Percentiles rank a stretch among this genome's conserved stretches.
Conservation (phyloP, 1,140 invertebrate genomes). For the Dendrolimus kikuchii region DNA sequence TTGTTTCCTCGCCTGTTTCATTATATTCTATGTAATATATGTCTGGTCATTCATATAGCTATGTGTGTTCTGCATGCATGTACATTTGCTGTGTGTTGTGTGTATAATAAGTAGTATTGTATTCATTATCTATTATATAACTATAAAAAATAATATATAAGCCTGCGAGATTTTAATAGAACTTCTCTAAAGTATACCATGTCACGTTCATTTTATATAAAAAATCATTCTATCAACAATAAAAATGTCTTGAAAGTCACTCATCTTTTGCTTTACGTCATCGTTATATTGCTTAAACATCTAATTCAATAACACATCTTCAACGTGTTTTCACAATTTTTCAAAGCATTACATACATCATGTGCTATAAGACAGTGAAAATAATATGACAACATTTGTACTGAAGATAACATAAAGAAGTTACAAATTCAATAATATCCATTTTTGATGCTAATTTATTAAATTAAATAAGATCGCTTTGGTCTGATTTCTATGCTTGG, state of each 20-base stretch:
- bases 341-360: too few relatives aligned
- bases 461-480: conserved; percentile 29
- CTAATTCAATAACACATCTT: too few relatives aligned
- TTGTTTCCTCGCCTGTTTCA: neutral
- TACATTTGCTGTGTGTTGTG: conserved; percentile 3
- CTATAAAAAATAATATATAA: conserved; percentile 1
- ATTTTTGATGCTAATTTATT: neutral
- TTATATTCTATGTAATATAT: neutral
- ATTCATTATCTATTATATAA: conserved; percentile 3
- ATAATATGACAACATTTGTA: neutral
- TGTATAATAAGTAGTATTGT: neutral
- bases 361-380: too few relatives aligned
- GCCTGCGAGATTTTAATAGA: too few relatives aligned
- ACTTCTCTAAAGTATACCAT: too few relatives aligned
- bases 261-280: too few relatives aligned
- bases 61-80: conserved; percentile 10
- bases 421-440: too few relatives aligned
- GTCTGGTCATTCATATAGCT: neutral
- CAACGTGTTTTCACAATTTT: too few relatives aligned
- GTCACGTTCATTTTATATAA: too few relatives aligned
- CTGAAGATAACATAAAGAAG: neutral
- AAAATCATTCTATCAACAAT: too few relatives aligned
- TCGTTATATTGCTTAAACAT: too few relatives aligned
- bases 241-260: too few relatives aligned
- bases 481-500: conserved; percentile 70